Base-by-base conservation (phyloP, 1,140 invertebrate species). In the Euwallacea fornicatus region DNA sequence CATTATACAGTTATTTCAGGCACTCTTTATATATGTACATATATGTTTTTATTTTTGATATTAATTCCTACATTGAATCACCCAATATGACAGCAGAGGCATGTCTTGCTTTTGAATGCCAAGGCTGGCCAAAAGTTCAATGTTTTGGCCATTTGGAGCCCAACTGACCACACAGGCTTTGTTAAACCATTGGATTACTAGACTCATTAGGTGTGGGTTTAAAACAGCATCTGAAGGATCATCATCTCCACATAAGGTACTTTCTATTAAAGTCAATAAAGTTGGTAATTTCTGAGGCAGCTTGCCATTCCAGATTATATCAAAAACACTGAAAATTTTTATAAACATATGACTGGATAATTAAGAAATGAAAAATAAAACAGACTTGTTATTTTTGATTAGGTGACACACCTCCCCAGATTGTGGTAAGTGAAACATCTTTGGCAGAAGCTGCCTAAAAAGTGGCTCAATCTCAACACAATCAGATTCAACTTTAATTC, bases 101-200 rank as follows among this genome's bases (percentile, higher is more conserved):
- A 77, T 69, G 61, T 78, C 76, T 47, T 71, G 74, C 64, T 77
- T 78, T 53, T 76, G 76, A 11, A 78, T 69, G 16, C 74, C 77
- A 43, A 78, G 66, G 65, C 69, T 63, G 62, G 70, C 56, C 6
- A 77, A 66, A 4, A 78, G 43, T 10, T 76, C 69, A 15, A 72
- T 43, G 58, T 72, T 72, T 16, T 71, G 61, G 6, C n/a, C 33
- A 61, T 72, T 67, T 44, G 72, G 65, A 4, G 75, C 54, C 74
- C 75, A 75, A 50, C 71, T 69, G 2, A 78, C 10, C 43, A 66
- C 72, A 41, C 73, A 74, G 11, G 76, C 76, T 13, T 74, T 72
- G 62, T 76, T 78, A 21, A 68, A 69, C 77, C 77, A 78, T 13
- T 76, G 72, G 59, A 77, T 69, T 54, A 77, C 72, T n/a, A 75